A percentile compares a stretch with the other conserved stretches of the same genome.
Conservation (phyloP, 2,888 invertebrate genomes). For the Tenthredo livida region DNA sequence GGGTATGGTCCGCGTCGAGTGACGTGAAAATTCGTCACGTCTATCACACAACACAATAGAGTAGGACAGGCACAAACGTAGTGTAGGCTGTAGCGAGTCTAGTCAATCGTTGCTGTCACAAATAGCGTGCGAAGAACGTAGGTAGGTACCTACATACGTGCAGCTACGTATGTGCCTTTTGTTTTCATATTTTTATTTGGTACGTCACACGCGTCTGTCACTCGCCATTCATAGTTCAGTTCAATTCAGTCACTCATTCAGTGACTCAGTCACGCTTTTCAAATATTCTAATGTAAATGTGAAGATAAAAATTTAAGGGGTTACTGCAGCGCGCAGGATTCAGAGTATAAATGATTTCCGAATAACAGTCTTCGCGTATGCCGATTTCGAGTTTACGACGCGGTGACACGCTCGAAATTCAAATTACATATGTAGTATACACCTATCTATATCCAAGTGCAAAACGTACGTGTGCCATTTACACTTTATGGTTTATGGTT, state of each 20-base stretch:
- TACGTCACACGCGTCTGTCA: conserved; percentile 20
- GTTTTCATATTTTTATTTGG: conserved; percentile 36
- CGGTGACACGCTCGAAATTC: conserved; percentile 45
- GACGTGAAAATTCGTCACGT: conserved; percentile 51
- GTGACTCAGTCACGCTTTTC: conserved; percentile 48
- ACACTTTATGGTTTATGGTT: conserved; percentile 11
- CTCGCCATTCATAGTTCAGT: conserved; percentile 3
- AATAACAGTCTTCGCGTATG: neutral
- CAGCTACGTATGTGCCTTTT: neutral
- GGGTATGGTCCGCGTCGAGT: neutral
- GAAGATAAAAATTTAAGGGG: neutral
- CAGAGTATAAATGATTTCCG: neutral
- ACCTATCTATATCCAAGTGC: neutral
- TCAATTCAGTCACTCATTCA: conserved; percentile 15
- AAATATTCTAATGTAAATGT: conserved; percentile 30
- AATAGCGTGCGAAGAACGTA: conserved; percentile 14
- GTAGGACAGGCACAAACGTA: neutral
- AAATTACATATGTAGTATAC: neutral
- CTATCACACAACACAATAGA: conserved; percentile 40
- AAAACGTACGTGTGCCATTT: conserved; percentile 16
- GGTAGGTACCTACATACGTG: neutral
- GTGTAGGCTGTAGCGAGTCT: neutral
- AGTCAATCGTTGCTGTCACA: conserved; percentile 15
- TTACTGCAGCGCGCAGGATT: neutral
- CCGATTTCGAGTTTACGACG: conserved; percentile 5